phyloP scores from a whole-genome alignment of 1,140 invertebrate species.

The Lasioglossum baleicum region DNA sequence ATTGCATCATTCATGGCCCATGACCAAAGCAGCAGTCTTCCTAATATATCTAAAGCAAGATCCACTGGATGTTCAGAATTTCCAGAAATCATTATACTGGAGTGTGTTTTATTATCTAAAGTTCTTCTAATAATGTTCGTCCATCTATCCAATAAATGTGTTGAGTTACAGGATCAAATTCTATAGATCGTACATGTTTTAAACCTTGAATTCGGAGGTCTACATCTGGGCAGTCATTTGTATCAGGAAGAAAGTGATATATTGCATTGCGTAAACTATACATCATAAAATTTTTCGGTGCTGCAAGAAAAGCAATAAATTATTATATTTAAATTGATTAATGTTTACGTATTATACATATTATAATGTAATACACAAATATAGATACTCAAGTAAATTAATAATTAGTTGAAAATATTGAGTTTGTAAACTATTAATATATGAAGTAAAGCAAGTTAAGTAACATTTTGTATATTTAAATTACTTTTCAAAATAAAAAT shows the following conservation, averaged over 20 bases:
- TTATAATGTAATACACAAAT: too few species aligned
- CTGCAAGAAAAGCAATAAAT: constrained; percentile 81
- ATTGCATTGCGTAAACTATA: constrained; percentile 93
- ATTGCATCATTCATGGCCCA: constrained; percentile 91
- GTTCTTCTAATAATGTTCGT: too few species aligned
- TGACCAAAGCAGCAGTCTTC: constrained; percentile 92
- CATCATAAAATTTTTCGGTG: constrained; percentile 91
- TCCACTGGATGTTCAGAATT: constrained; percentile 89
- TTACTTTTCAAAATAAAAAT: too few species aligned
- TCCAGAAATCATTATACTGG: too few species aligned
- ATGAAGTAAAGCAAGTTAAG: too few species aligned
- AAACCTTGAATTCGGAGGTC: constrained; percentile 89
- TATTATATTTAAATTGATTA: not conserved
- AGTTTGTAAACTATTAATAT: too few species aligned
- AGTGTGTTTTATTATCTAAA: too few species aligned
- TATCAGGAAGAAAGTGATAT: constrained; percentile 87
- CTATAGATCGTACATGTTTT: constrained; percentile 89
- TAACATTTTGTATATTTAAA: too few species aligned
- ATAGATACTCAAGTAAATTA: too few species aligned
- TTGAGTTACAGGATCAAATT: too few species aligned
- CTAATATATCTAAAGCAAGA: constrained; percentile 91
- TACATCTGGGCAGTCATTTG: constrained; percentile 89
- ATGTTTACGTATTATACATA: not conserved
- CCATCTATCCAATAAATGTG: too few species aligned
- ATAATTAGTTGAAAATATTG: too few species aligned